Base-by-base conservation (phyloP, 2,113 vertebrate genomes). In the Hippocampus comes region DNA sequence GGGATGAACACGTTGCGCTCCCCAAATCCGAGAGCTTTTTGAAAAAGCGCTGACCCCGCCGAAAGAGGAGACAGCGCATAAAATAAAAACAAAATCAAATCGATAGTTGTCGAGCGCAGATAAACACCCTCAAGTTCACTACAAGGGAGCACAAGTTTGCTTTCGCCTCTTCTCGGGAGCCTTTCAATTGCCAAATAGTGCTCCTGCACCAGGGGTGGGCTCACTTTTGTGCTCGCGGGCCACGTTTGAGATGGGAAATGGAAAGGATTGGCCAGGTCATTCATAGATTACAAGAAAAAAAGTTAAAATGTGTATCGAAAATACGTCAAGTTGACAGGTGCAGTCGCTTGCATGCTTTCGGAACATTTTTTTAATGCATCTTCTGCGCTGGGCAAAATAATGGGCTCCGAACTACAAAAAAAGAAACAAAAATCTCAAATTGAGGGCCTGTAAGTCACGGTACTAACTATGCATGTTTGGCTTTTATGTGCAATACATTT, bases 41-140 rank as follows among this genome's bases (percentile, higher is more conserved):
- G 63, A 65, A 23, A 23, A 65, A 42, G 11, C 21, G 21, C 68
- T 56, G 82, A 84, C 82, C 82, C 69, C n/a, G 75, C 73, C 85
- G 65, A 88, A 25, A 59, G 23, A 59, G 56, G 56, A 59, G n/a
- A 59, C 56, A 6, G 56, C 21, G 56, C 56, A 59, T 25, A 59
- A 56, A 56, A 56, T 82, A 76, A 72, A 85, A 87, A 88, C 81
- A 78, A 84, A 87, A 90, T 91, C 79, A 86, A 87, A 90, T 89
- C 84, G 71, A 89, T 90, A 86, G 27, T 69, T 81, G 81, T 60
- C 25, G 61, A 83, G 25, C 79, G 73, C 53, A 67, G 73, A 81
- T 77, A 72, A 83, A 86, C 64, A 75, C 59, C 25, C 70, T 72
- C 70, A 68, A 61, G 74, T 77, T 83, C 46, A 71, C 49, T 61